Conservation (phyloP, 2,888 invertebrate species). For the Drosophila nigritarsus region DNA sequence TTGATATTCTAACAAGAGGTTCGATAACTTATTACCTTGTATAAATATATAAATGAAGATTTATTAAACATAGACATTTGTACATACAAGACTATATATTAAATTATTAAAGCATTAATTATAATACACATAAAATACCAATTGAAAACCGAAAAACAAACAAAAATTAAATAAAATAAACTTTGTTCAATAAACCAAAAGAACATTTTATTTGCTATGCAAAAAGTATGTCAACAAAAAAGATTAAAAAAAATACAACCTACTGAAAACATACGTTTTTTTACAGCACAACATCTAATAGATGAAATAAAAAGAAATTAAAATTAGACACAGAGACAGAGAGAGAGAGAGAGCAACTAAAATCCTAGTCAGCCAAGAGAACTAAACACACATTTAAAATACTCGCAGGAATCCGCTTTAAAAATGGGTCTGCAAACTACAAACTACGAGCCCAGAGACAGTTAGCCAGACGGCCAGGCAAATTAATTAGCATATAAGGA, state of each 20-base stretch:
- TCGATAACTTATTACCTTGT: slow-evolving; percentile 51
- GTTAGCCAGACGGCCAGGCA: slow-evolving; percentile 40
- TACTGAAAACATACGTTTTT: slow-evolving; percentile 13
- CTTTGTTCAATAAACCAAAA: slow-evolving; percentile 57
- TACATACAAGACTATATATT: slow-evolving; percentile 54
- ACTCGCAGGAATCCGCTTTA: slow-evolving; percentile 22
- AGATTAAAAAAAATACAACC: slow-evolving; percentile 5
- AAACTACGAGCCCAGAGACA: slow-evolving; percentile 13
- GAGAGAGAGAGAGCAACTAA: slow-evolving; percentile 15
- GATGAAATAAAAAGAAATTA: not conserved
- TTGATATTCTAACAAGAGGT: slow-evolving; percentile 31
- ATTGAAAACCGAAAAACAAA: slow-evolving; percentile 29
- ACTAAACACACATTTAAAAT: slow-evolving; percentile 18
- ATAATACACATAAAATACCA: slow-evolving; percentile 37
- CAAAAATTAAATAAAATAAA: slow-evolving; percentile 43
- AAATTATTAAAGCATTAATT: slow-evolving; percentile 57
- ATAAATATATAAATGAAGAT: slow-evolving; percentile 32
- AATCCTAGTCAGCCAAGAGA: slow-evolving; percentile 56
- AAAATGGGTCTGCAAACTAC: slow-evolving; percentile 8
- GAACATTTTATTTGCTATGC: slow-evolving; percentile 44
- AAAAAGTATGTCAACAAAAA: slow-evolving; percentile 23
- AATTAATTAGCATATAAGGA: slow-evolving; percentile 77
- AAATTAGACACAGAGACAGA: not conserved
- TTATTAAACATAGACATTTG: slow-evolving; percentile 44
- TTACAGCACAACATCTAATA: slow-evolving; percentile 32